Evolutionary conservation across 2,888 invertebrate genomes (phyloP), one percentile per base, ranked within the genome.

Genomic region (Branchellion lobata): DNA sequence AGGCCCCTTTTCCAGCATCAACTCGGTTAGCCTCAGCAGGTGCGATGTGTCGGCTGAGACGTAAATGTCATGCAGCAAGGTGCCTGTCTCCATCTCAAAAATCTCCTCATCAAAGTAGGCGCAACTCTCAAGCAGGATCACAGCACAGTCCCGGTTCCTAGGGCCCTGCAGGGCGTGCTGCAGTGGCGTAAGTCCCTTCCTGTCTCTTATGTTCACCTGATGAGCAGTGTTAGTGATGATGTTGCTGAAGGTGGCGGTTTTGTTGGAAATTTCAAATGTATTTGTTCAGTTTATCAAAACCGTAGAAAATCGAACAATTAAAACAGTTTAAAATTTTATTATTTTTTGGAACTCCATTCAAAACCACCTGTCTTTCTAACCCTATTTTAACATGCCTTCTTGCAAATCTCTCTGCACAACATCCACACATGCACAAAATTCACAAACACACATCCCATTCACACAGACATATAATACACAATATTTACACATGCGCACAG

Each of bases 1-100:
- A 11, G 83, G 83, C 1, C 83, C 83, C 69, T 83, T 82, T 51
- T 81, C 81, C 33, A 82, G 79, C 82, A 82, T 82, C 68, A 82
- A 76, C 72, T 82, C 75, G 0, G 82, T 82, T 31, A 82, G 80
- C 18, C 82, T 29, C 14, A 82, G 81, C 33, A 82, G 53, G 47
- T 78, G 74, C 8, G 81, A 78, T 0, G 82, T 80, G 74, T 82
- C 82, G 68, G 82, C 82, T 0, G 82, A 82, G 18, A 82, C 81
- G 68, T 82, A 82, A 68, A 82, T 79, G 73, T 82, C 82, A 34
- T 81, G 81, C 8, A 82, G 79, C 14, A 82, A 78, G 1, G 82
- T 82, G 11, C 82, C 79, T 18, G 72, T 53, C 68, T 82, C 82
- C 1, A 81, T 82, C 47, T 82, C 82, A 47, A 82, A 82, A 40